Evolutionary conservation across 2,888 invertebrate genomes (phyloP).

Genomic region (Gandaritis pyraliata): DNA sequence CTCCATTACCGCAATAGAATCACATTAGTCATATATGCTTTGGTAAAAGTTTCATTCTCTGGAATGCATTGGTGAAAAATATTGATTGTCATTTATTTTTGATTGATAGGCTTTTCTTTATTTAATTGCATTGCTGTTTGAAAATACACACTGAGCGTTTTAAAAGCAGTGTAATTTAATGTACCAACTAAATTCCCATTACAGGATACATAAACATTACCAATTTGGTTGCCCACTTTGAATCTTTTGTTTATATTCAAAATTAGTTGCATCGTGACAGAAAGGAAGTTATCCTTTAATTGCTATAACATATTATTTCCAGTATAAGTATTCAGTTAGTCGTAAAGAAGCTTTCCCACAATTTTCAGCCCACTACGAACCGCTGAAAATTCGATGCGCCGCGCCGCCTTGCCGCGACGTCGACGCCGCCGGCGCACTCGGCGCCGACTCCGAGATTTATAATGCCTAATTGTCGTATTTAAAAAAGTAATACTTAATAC

Average conservation of each 20-base stretch:
- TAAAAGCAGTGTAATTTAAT: slow-evolving; percentile 3
- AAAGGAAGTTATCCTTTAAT: slow-evolving; percentile 34
- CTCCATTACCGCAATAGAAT: background rate
- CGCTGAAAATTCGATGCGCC: slow-evolving; percentile 2
- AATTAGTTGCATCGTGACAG: slow-evolving; percentile 37
- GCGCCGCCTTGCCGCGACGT: slow-evolving; percentile 26
- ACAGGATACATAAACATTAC: slow-evolving; percentile 21
- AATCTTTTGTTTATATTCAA: slow-evolving; percentile 37
- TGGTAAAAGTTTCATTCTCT: background rate
- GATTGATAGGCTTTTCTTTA: background rate
- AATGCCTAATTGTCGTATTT: slow-evolving; percentile 44
- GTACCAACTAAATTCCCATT: slow-evolving; percentile 13
- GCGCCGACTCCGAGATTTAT: slow-evolving; percentile 55
- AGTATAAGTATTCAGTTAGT: slow-evolving; percentile 7
- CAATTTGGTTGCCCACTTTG: slow-evolving; percentile 13
- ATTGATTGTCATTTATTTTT: background rate
- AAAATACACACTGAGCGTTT: slow-evolving; percentile 1
- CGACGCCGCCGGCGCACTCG: slow-evolving; percentile 35
- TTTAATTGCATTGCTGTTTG: background rate
- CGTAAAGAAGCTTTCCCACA: slow-evolving; percentile 42
- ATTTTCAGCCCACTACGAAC: slow-evolving; percentile 40
- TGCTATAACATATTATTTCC: slow-evolving; percentile 14
- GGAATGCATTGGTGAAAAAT: background rate
- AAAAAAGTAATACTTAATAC: slow-evolving; percentile 43
- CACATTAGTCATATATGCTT: too few species aligned